Conservation (phyloP, 2,888 invertebrate species). For the Pandemis corylana region DNA sequence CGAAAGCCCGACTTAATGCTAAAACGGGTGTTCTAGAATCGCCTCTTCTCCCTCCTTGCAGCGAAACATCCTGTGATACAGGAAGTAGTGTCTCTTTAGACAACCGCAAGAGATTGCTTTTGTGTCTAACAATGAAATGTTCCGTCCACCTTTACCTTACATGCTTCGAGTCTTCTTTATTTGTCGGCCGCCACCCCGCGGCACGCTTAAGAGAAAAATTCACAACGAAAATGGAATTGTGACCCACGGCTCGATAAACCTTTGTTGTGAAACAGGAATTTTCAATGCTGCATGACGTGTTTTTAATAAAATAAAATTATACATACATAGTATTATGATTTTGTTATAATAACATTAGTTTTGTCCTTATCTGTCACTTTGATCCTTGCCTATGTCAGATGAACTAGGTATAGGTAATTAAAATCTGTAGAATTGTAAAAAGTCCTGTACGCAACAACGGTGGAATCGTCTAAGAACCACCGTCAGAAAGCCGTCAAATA, state of each 20-base stretch:
- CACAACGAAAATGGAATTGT: slow-evolving; percentile 19
- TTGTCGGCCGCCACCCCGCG: slow-evolving; percentile 15
- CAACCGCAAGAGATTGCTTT: slow-evolving; percentile 73
- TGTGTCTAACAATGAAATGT: slow-evolving; percentile 62
- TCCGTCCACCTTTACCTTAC: slow-evolving; percentile 53
- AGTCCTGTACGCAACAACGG: no score
- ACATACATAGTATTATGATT: no score
- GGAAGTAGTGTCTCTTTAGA: slow-evolving; percentile 71
- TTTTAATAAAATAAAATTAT: neutral
- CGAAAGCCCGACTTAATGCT: neutral
- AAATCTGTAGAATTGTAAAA: no score
- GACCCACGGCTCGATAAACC: slow-evolving; percentile 14
- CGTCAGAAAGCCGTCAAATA: no score
- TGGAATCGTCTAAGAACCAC: no score
- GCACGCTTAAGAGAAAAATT: slow-evolving; percentile 18
- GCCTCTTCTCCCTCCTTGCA: slow-evolving; percentile 6
- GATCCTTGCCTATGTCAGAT: no score
- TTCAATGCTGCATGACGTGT: neutral
- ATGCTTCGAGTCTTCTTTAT: slow-evolving; percentile 53
- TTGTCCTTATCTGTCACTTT: no score
- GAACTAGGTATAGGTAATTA: no score
- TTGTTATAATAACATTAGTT: no score
- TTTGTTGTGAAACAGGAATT: slow-evolving; percentile 15
- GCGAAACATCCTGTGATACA: slow-evolving; percentile 44
- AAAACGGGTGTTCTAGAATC: neutral